Evolutionary conservation across 2,113 vertebrate genomes (phyloP).

Genomic region (Willisornis vidua): DNA sequence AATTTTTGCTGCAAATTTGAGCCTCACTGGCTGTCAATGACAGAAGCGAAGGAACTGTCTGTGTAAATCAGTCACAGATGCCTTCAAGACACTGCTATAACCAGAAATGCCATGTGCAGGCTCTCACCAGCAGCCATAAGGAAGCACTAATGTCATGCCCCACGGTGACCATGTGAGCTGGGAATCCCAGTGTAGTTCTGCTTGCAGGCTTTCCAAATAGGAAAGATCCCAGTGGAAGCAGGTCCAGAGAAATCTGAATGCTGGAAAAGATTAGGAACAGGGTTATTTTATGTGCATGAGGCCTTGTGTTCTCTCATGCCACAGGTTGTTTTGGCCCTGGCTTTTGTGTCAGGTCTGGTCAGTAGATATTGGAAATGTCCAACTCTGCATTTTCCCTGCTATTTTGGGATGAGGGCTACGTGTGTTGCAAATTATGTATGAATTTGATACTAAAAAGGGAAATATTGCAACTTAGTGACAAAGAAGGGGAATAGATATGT

Average conservation of each 20-base stretch:
- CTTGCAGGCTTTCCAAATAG: not conserved
- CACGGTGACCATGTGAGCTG: accelerated
- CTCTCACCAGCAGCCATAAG: not conserved
- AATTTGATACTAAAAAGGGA: not conserved
- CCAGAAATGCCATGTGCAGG: not conserved
- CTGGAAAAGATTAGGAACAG: not conserved
- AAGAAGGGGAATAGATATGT: not conserved
- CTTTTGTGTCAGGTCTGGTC: not conserved
- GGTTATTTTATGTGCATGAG: not conserved
- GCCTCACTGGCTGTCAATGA: not conserved
- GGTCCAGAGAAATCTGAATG: not conserved
- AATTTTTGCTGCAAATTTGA: not conserved
- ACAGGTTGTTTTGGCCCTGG: not conserved
- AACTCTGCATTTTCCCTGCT: not conserved
- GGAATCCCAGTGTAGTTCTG: not conserved
- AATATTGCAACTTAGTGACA: not conserved
- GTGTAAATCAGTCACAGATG: not conserved
- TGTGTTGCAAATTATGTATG: not conserved
- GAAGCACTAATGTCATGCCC: not conserved
- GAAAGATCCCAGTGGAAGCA: not conserved
- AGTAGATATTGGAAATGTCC: not conserved
- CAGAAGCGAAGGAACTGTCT: not conserved
- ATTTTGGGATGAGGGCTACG: not conserved
- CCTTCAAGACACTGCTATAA: not conserved
- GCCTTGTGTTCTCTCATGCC: not conserved